phyloP scores from a whole-genome alignment of 2,113 vertebrate species.

The Ochotona curzoniae region DNA sequence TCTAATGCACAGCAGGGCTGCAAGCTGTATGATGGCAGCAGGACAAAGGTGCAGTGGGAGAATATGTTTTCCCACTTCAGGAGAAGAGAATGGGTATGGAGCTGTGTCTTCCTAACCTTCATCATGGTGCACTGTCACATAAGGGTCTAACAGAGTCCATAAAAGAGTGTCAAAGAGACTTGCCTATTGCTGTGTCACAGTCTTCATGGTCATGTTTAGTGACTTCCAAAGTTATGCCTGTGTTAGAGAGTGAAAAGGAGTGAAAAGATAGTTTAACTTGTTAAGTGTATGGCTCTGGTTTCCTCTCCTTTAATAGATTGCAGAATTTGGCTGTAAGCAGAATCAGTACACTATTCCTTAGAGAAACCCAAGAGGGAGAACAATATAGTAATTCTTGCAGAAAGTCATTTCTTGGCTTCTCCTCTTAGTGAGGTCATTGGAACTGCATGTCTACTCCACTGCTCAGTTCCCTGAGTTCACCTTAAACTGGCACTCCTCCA shows the following conservation, averaged over 20 bases:
- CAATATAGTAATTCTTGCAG: not conserved
- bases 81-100: not conserved
- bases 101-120: not conserved
- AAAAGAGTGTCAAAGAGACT: not conserved
- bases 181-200: not conserved
- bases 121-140: not conserved
- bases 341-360: slow-evolving; percentile 9
- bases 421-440: not conserved
- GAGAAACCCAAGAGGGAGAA: not conserved
- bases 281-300: not conserved
- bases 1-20: not conserved
- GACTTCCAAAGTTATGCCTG: not conserved
- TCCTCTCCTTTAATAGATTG: slow-evolving; percentile 18
- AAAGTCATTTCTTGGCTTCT: not conserved
- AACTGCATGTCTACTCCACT: not conserved
- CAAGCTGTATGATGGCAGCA: not conserved
- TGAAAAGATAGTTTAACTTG: not conserved
- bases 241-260: not conserved
- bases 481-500: not conserved
- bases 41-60: not conserved
- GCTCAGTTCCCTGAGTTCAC: not conserved
- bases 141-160: accelerated
- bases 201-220: not conserved
- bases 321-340: not conserved
- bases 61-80: not conserved